Conservation (phyloP, 2,888 invertebrate genomes). For the Drosophila nr. perissopoda region DNA sequence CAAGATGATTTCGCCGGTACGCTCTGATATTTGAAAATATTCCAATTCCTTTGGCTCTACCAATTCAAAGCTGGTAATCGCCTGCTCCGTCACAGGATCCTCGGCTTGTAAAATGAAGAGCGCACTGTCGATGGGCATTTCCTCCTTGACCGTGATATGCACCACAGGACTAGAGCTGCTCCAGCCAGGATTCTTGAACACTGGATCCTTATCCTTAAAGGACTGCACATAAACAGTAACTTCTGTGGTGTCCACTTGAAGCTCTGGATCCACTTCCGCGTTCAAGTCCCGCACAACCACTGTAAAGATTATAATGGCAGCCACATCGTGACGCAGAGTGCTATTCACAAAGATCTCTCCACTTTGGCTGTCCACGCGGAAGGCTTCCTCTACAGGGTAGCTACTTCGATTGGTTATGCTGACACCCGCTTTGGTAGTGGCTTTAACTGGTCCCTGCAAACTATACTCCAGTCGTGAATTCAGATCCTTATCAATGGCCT, state of each 20-base stretch:
- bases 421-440: conserved; percentile 91
- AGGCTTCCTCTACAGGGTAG: conserved; percentile 89
- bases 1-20: conserved; percentile 90
- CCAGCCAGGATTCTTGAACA: conserved; percentile 91
- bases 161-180: conserved; percentile 89
- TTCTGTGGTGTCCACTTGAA: conserved; percentile 88
- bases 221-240: conserved; percentile 92
- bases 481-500: conserved; percentile 90
- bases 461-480: conserved; percentile 89
- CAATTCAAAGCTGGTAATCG: conserved; percentile 87
- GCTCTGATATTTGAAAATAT: conserved; percentile 87
- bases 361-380: conserved; percentile 89
- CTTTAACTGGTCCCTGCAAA: conserved; percentile 89
- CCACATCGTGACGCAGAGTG: conserved; percentile 89
- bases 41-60: conserved; percentile 86
- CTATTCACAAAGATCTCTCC: conserved; percentile 90
- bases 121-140: conserved; percentile 90
- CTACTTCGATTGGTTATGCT: conserved; percentile 87
- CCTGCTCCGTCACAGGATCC: conserved; percentile 89
- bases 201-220: conserved; percentile 90
- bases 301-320: conserved; percentile 90
- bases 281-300: conserved; percentile 90
- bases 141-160: conserved; percentile 89
- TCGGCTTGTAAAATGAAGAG: conserved; percentile 89
- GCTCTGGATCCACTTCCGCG: conserved; percentile 88